Evolutionary conservation across 2,888 invertebrate species (phyloP).

Genomic region (Microctonus aethiopoides): DNA sequence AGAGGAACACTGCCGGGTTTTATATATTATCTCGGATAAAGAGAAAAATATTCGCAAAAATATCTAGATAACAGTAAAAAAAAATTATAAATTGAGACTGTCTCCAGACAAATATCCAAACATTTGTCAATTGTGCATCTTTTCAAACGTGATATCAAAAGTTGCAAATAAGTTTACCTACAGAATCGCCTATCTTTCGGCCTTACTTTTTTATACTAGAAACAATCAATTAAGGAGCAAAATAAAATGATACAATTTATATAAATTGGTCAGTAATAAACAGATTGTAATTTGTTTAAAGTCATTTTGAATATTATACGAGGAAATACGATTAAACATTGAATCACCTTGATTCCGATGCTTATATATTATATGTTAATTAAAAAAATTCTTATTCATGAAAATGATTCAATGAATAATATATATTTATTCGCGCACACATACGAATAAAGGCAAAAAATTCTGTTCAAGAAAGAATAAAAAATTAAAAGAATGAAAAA

Average conservation of each 20-base stretch:
- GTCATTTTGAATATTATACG: neutral
- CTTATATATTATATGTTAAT: neutral
- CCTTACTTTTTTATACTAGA: constrained; percentile 55
- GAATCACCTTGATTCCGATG: neutral
- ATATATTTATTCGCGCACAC: constrained; percentile 12
- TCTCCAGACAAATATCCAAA: neutral
- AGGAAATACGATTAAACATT: neutral
- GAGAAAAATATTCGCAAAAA: neutral
- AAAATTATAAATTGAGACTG: neutral
- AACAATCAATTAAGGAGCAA: neutral
- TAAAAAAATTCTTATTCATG: neutral
- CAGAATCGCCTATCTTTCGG: constrained; percentile 59
- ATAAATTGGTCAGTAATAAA: neutral
- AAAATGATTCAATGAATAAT: constrained; percentile 7
- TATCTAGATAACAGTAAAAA: neutral
- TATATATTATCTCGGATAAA: neutral
- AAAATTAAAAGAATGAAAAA: constrained; percentile 34
- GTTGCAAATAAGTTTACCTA: constrained; percentile 38
- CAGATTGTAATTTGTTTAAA: neutral
- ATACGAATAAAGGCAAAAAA: constrained; percentile 10
- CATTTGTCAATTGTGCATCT: neutral
- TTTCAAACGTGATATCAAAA: neutral
- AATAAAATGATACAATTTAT: neutral
- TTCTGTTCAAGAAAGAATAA: constrained; percentile 5
- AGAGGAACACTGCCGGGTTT: neutral